Evolutionary conservation across 1,140 invertebrate species (phyloP).

Genomic region (Drepana arcuata): DNA sequence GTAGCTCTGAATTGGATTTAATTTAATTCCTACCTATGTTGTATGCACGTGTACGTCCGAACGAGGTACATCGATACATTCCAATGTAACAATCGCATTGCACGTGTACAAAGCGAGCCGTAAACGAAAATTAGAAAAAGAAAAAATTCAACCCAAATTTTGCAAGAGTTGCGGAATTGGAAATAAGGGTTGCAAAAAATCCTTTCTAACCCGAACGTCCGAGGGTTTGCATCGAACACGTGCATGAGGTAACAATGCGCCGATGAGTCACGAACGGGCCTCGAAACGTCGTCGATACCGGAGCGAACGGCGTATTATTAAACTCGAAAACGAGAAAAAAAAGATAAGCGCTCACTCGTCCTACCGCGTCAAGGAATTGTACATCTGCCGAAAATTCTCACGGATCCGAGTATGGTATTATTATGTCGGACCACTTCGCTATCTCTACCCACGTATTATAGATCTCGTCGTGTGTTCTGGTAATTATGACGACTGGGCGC

Average conservation of each 20-base stretch:
- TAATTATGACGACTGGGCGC: constrained; percentile 52
- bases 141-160: constrained; percentile 64
- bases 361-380: constrained; percentile 63
- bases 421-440: constrained; percentile 47
- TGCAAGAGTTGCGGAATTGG: constrained; percentile 68
- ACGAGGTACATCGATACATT: no score
- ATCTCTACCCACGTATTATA: constrained; percentile 37
- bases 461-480: constrained; percentile 18
- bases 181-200: constrained; percentile 68
- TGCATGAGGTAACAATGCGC: constrained; percentile 56
- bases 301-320: constrained; percentile 53
- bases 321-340: constrained; percentile 47
- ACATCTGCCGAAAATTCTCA: constrained; percentile 71
- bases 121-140: constrained; percentile 29
- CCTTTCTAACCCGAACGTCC: constrained; percentile 64
- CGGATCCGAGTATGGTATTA: constrained; percentile 61
- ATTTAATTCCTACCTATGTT: no score
- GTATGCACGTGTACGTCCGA: no score
- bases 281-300: constrained; percentile 38
- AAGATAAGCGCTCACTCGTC: constrained; percentile 58
- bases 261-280: constrained; percentile 58
- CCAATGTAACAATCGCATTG: constrained; percentile 33
- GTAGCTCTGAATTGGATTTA: no score
- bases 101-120: constrained; percentile 49
- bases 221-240: constrained; percentile 53